Percentiles rank a stretch among this genome's conserved stretches.
These are phyloP conservation scores for Pandemis corylana DNA, from an alignment of 2,888 invertebrate species.

Conservation along the genomic window DNA sequence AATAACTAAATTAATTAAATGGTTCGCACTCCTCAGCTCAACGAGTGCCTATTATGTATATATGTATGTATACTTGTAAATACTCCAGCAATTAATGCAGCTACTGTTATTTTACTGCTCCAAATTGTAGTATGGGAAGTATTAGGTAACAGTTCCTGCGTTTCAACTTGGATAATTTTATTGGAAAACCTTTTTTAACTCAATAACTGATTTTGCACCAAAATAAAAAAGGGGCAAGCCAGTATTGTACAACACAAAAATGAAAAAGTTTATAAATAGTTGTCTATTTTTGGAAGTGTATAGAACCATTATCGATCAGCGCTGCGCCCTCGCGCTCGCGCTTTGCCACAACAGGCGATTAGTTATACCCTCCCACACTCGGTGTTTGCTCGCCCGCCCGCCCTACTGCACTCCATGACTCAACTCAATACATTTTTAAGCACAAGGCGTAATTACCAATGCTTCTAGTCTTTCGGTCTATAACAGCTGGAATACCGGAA, in stretches of 20 bases:
- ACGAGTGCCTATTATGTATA: too few relatives aligned
- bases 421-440: conserved; percentile 25
- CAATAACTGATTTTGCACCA: neutral
- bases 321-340: conserved; percentile 15
- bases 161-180: too few relatives aligned
- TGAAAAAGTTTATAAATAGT: conserved; percentile 14
- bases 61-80: too few relatives aligned
- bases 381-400: conserved; percentile 6
- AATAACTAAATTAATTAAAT: too few relatives aligned
- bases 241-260: neutral
- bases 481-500: neutral
- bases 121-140: neutral
- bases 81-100: too few relatives aligned
- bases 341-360: conserved; percentile 14
- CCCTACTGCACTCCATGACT: neutral
- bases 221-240: neutral
- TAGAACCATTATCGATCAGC: conserved; percentile 30
- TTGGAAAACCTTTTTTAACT: too few relatives aligned
- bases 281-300: conserved; percentile 17
- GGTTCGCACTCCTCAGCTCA: too few relatives aligned
- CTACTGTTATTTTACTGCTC: too few relatives aligned
- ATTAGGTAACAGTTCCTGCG: too few relatives aligned
- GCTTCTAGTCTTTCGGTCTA: neutral
- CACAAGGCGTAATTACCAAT: neutral
- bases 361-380: neutral